Evolutionary conservation across 2,888 invertebrate species (phyloP).

Genomic region (Automeris io): DNA sequence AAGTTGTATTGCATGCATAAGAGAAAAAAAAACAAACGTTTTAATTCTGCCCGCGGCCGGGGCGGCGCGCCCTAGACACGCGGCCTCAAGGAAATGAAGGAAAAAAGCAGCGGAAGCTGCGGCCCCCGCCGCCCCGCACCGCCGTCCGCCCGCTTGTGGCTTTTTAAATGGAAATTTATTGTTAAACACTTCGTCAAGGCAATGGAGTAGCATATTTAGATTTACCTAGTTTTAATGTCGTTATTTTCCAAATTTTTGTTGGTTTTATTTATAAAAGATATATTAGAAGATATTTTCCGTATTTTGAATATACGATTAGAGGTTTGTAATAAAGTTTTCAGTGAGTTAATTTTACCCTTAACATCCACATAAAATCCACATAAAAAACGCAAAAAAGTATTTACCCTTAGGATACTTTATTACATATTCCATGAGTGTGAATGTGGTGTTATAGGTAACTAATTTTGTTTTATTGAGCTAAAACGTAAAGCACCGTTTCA

Average conservation of each 20-base stretch:
- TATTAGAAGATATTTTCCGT: no score
- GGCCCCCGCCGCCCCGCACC: constrained; percentile 30
- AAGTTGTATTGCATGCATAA: no score
- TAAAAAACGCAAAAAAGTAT: no score
- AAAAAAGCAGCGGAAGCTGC: constrained; percentile 72
- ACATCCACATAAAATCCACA: no score
- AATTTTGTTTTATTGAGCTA: no score
- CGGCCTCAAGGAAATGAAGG: constrained; percentile 73
- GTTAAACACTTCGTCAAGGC: constrained; percentile 74
- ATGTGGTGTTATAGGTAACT: no score
- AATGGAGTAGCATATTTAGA: constrained; percentile 46
- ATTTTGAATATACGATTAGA: not conserved
- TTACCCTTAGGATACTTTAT: no score
- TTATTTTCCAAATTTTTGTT: not conserved
- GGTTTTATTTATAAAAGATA: no score
- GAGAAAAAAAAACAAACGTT: constrained; percentile 53
- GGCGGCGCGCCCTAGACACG: constrained; percentile 59
- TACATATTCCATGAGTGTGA: no score
- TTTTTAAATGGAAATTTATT: constrained; percentile 77
- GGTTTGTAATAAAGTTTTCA: not conserved
- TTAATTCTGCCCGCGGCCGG: constrained; percentile 51
- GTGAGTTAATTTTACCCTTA: no score
- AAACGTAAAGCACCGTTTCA: no score
- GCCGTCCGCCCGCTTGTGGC: constrained; percentile 50
- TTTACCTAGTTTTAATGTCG: constrained; percentile 39